Percentiles rank a stretch among this genome's conserved stretches.
These are phyloP conservation scores for Tokudaia tokunoshimensis DNA, from an alignment of 2,797 vertebrate species.

Conservation along the genomic window DNA sequence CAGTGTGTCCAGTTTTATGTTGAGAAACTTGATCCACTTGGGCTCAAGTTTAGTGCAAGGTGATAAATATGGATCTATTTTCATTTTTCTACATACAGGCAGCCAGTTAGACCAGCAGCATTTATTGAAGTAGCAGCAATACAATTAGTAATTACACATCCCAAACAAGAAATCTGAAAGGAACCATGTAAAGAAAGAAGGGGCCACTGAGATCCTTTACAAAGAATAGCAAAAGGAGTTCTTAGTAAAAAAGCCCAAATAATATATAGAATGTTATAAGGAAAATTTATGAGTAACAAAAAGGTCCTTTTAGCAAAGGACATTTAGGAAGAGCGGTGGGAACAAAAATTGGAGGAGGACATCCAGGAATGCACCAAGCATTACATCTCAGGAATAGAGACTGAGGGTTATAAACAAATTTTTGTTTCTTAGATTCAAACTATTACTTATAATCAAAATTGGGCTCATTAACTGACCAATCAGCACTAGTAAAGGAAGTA, in stretches of 20 bases:
- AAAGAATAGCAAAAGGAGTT: not conserved
- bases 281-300: not conserved
- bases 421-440: not conserved
- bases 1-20: too few species aligned
- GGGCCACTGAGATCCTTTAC: too few species aligned
- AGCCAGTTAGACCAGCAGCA: too few species aligned
- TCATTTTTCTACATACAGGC: too few species aligned
- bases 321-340: not conserved
- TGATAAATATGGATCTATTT: too few species aligned
- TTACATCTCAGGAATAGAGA: not conserved
- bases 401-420: not conserved
- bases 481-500: not conserved
- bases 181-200: not conserved
- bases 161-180: not conserved
- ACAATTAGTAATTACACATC: not conserved
- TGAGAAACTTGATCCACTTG: too few species aligned
- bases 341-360: not conserved
- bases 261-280: not conserved
- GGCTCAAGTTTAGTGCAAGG: too few species aligned
- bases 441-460: not conserved
- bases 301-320: not conserved
- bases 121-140: not conserved
- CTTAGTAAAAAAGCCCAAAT: too few species aligned
- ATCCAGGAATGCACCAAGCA: not conserved
- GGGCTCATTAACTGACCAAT: not conserved